Evolutionary conservation across 2,113 vertebrate genomes (phyloP).

Genomic region (Tragelaphus imberbis): DNA sequence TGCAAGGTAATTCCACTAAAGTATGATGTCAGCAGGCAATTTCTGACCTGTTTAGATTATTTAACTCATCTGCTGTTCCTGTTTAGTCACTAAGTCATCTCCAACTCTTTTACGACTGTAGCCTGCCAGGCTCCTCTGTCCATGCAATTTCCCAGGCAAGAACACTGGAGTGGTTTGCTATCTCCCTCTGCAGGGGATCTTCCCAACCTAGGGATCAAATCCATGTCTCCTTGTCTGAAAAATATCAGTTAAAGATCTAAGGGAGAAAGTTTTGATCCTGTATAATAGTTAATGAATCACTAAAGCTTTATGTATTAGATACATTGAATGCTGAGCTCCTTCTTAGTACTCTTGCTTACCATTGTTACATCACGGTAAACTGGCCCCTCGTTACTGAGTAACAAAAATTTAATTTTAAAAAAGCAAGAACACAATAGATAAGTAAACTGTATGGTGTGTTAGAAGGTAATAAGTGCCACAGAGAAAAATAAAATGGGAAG

Average conservation of each 20-base stretch:
- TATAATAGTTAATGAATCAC: not conserved
- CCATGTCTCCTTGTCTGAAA: not conserved
- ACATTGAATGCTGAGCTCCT: not conserved
- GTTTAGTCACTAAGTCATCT: not conserved
- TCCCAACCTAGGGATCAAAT: not conserved
- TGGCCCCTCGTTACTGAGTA: not conserved
- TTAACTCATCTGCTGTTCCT: not conserved
- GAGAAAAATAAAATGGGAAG: not conserved
- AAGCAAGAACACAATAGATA: not conserved
- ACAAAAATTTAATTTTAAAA: not conserved
- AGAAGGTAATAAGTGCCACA: not conserved
- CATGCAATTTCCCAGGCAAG: not conserved
- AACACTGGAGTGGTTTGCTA: not conserved
- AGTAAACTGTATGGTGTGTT: not conserved
- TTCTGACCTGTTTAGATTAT: not conserved
- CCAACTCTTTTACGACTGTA: not conserved
- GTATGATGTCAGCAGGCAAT: not conserved
- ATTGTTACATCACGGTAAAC: not conserved
- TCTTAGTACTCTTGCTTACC: not conserved
- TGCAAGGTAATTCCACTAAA: not conserved
- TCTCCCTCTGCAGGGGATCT: not conserved
- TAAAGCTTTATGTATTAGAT: not conserved
- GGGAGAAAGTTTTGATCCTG: not conserved
- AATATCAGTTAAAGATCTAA: not conserved
- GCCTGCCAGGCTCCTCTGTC: not conserved